Percentiles rank a stretch among this genome's conserved stretches.
Evolutionary conservation across 1,140 invertebrate species (phyloP).

Genomic region (Diuraphis noxia): DNA sequence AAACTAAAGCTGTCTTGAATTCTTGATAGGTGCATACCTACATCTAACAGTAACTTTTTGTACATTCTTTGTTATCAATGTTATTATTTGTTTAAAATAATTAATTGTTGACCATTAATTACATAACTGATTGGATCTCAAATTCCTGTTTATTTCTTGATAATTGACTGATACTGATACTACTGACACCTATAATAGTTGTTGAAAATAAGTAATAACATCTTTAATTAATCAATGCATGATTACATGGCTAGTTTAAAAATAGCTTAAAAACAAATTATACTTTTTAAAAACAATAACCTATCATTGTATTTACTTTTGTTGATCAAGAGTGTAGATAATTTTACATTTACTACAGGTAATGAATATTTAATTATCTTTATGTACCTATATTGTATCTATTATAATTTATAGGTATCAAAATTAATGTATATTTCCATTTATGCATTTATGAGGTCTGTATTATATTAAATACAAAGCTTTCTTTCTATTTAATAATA

Average conservation of each 20-base stretch:
- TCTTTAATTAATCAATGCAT: background rate
- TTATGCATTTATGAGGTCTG: background rate
- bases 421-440: background rate
- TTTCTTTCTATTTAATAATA: background rate
- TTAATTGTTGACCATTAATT: background rate
- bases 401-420: background rate
- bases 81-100: background rate
- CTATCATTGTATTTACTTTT: background rate
- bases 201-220: background rate
- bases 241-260: background rate
- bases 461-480: too few species aligned
- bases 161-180: background rate
- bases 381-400: background rate
- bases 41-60: background rate
- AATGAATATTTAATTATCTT: background rate
- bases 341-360: too few species aligned
- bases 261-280: background rate
- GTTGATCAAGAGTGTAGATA: background rate
- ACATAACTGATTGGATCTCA: background rate
- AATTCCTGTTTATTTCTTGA: background rate
- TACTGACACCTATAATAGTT: too few species aligned
- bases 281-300: background rate
- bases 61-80: background rate
- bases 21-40: background rate
- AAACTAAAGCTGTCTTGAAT: background rate